phyloP scores from a whole-genome alignment of 53 echinoderm and acorn worm genomes.

The Mesocentrotus franciscanus region DNA sequence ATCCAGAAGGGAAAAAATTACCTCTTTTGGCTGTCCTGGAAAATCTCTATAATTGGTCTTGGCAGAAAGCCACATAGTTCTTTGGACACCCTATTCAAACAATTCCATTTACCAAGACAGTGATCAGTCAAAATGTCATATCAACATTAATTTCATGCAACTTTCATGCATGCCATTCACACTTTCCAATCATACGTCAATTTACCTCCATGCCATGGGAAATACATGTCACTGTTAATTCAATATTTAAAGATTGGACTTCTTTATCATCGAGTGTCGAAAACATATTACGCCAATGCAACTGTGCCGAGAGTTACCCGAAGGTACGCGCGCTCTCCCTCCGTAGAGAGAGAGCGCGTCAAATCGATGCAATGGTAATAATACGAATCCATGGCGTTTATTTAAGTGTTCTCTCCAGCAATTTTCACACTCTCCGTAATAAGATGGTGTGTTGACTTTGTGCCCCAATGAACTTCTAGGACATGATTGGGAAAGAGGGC shows the following conservation, averaged over 20 bases:
- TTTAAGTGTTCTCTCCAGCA: conserved; percentile 14
- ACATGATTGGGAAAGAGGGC: neutral
- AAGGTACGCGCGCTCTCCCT: neutral
- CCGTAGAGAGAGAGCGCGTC: neutral
- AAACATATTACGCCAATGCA: neutral
- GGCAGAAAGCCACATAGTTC: no score
- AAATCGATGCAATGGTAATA: conserved; percentile 25
- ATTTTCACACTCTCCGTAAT: conserved; percentile 11
- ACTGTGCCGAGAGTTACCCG: neutral
- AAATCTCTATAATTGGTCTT: no score
- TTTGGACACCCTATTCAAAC: neutral
- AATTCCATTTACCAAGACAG: neutral
- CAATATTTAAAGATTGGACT: conserved; percentile 26
- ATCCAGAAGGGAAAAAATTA: no score
- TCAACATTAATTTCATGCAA: neutral
- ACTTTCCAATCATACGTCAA: neutral
- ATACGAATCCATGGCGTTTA: neutral
- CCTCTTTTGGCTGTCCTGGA: no score
- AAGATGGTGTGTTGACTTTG: conserved; percentile 6
- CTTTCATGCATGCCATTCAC: neutral
- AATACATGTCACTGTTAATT: neutral
- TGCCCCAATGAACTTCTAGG: neutral
- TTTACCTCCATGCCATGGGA: neutral
- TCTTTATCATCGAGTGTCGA: neutral
- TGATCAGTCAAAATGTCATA: neutral